These are phyloP conservation scores for Cheilinus undulatus DNA, from an alignment of 2,113 vertebrate genomes.

Conservation along the genomic window DNA sequence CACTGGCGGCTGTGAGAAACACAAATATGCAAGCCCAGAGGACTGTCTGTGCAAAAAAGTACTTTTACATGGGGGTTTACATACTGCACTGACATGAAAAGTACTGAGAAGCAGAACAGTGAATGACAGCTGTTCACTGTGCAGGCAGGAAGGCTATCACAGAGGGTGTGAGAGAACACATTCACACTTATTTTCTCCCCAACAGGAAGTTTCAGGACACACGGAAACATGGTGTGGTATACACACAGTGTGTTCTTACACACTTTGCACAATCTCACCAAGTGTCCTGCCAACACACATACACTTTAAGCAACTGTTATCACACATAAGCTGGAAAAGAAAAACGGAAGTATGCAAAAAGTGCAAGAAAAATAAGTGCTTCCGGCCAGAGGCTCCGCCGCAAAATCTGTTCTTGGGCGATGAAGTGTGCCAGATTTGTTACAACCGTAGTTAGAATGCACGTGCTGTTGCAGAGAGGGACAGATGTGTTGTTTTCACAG, in stretches of 20 bases:
- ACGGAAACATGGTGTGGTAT: conserved; percentile 42
- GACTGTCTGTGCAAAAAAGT: conserved; percentile 33
- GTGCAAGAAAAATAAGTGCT: background rate
- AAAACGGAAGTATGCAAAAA: background rate
- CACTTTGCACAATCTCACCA: conserved; percentile 46
- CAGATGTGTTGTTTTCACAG: conserved; percentile 66
- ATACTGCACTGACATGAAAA: conserved; percentile 22
- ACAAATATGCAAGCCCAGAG: conserved; percentile 36
- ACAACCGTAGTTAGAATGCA: conserved; percentile 20
- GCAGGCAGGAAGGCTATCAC: conserved; percentile 50
- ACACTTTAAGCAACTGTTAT: conserved; percentile 25
- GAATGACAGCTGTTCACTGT: conserved; percentile 64
- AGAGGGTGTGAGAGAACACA: conserved; percentile 50
- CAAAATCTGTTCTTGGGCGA: background rate
- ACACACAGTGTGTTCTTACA: conserved; percentile 38
- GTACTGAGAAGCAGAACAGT: conserved; percentile 35
- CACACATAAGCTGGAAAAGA: conserved; percentile 1
- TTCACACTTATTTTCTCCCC: conserved; percentile 70
- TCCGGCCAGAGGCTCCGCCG: background rate
- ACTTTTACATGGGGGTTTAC: conserved; percentile 21
- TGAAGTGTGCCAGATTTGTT: conserved; percentile 23
- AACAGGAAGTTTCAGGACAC: conserved; percentile 67
- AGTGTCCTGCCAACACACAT: conserved; percentile 42
- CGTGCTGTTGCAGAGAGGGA: conserved; percentile 19
- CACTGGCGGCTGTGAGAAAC: conserved; percentile 18